Conservation (phyloP, 2,797 vertebrate species). For the Gymnoscopelus microlampas region DNA sequence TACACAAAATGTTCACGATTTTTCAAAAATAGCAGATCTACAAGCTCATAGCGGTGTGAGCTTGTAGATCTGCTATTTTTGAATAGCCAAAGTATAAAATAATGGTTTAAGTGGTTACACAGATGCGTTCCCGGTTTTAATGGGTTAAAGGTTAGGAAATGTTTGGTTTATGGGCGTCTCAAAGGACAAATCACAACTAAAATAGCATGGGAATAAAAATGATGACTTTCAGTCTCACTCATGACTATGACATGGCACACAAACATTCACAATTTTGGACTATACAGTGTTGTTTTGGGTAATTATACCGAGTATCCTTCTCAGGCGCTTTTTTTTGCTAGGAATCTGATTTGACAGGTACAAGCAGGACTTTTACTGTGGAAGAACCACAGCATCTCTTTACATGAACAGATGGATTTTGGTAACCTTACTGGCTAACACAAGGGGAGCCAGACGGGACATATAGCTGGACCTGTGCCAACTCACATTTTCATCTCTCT, state of each 20-base stretch:
- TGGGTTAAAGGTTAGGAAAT: neutral
- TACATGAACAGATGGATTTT: neutral
- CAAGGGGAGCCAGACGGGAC: conserved; percentile 10
- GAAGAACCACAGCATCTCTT: neutral
- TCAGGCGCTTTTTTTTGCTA: no score
- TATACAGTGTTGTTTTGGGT: neutral
- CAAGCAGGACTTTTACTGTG: no score
- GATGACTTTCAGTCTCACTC: neutral
- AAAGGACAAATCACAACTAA: conserved; percentile 2
- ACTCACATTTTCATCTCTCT: conserved; percentile 41
- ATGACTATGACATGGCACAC: neutral
- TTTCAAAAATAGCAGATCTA: no score
- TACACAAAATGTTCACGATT: no score
- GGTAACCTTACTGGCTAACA: conserved; percentile 8
- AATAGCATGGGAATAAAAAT: conserved; percentile 4
- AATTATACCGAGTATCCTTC: neutral
- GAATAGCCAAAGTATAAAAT: no score
- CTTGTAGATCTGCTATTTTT: no score
- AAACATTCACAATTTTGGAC: neutral
- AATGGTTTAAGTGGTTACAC: no score
- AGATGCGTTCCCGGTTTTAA: no score
- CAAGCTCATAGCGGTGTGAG: no score
- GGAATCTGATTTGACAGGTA: conserved; percentile 3
- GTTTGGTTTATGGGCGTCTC: neutral
- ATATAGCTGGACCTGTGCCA: conserved; percentile 18